phyloP scores from a whole-genome alignment of 2,797 vertebrate genomes.

The Argyrosomus regius region DNA sequence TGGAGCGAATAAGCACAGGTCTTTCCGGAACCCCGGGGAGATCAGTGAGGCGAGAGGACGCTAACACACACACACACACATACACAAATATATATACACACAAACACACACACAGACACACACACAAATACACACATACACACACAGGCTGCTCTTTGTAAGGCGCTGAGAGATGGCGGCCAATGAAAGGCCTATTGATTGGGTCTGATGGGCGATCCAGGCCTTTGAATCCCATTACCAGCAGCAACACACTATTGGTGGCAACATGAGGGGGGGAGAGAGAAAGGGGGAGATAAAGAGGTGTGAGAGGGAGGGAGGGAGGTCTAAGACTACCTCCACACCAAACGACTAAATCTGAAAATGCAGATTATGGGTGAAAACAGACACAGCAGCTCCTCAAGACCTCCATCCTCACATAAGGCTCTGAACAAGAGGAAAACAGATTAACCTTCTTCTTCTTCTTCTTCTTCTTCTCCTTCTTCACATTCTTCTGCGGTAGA shows the following conservation, averaged over 20 bases:
- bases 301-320: constrained; percentile 15
- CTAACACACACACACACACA: constrained; percentile 53
- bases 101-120: constrained; percentile 59
- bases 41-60: constrained; percentile 77
- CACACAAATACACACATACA: constrained; percentile 41
- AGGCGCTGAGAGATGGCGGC: constrained; percentile 85
- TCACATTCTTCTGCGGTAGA: no score
- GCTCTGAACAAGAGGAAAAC: no score
- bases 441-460: no score
- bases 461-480: no score
- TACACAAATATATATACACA: constrained; percentile 34
- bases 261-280: constrained; percentile 65
- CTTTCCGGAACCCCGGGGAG: constrained; percentile 79
- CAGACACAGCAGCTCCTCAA: no score
- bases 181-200: constrained; percentile 90
- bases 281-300: constrained; percentile 34
- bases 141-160: constrained; percentile 82
- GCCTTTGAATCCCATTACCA: constrained; percentile 88
- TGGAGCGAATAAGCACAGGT: constrained; percentile 78
- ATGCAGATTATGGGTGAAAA: constrained; percentile 23
- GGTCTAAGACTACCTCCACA: background rate
- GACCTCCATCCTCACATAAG: no score
- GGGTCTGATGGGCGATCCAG: constrained; percentile 84
- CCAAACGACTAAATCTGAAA: constrained; percentile 1
- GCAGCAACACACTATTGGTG: constrained; percentile 74